These are phyloP conservation scores for Paracanthobrama guichenoti DNA, from an alignment of 2,113 vertebrate species.

Conservation along the genomic window DNA sequence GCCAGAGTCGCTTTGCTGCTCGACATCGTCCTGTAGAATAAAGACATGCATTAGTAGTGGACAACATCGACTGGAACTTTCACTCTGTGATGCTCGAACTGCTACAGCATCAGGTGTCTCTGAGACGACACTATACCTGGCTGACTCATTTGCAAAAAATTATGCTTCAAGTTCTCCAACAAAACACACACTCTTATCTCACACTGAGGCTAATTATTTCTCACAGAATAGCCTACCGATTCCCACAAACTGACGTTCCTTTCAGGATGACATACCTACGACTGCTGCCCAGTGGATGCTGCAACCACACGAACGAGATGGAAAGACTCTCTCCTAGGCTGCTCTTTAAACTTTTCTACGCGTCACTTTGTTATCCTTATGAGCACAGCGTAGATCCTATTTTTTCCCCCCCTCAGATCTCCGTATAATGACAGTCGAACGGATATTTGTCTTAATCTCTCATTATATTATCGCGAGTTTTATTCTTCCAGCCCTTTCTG, in stretches of 20 bases:
- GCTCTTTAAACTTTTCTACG: constrained; percentile 12
- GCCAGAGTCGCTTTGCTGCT: constrained; percentile 88
- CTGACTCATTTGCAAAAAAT: background rate
- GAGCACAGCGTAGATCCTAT: constrained; percentile 63
- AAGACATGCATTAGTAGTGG: constrained; percentile 18
- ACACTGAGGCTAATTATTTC: background rate
- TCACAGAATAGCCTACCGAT: background rate
- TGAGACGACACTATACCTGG: too few species aligned
- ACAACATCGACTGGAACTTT: background rate
- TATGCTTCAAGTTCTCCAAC: background rate
- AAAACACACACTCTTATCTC: background rate
- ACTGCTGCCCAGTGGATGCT: constrained; percentile 66
- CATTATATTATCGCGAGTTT: constrained; percentile 81
- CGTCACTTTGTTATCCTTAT: background rate
- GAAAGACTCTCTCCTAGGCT: constrained; percentile 18
- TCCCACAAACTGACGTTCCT: background rate
- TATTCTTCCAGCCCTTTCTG: constrained; percentile 80
- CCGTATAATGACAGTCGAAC: constrained; percentile 66
- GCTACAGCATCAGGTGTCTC: constrained; percentile 9
- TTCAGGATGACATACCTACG: constrained; percentile 63
- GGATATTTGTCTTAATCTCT: constrained; percentile 80
- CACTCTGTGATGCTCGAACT: background rate
- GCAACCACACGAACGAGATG: constrained; percentile 70
- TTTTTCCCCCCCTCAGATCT: constrained; percentile 72
- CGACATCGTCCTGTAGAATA: constrained; percentile 86